Conservation (phyloP, 2,113 vertebrate species). For the Tachysurus vachellii region DNA sequence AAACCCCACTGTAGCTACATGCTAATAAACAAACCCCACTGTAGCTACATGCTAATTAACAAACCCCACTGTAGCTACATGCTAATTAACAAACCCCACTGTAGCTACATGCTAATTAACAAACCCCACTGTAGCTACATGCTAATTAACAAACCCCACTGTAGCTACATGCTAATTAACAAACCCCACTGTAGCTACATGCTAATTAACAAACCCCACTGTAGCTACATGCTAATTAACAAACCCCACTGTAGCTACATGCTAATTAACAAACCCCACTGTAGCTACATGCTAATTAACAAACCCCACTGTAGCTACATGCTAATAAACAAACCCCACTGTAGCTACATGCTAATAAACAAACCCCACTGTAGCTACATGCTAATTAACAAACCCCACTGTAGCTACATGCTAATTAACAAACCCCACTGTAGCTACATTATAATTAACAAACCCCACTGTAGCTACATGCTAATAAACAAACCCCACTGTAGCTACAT, state of each 20-base stretch:
- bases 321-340: not conserved
- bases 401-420: too few relatives aligned
- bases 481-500: slow-evolving; percentile 15
- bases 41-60: too few relatives aligned
- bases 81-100: not conserved
- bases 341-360: too few relatives aligned
- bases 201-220: not conserved
- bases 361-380: slow-evolving; percentile 15
- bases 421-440: slow-evolving; percentile 15
- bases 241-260: slow-evolving; percentile 15
- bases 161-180: too few relatives aligned
- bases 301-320: slow-evolving; percentile 15
- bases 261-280: not conserved
- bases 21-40: not conserved
- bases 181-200: slow-evolving; percentile 15
- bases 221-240: too few relatives aligned
- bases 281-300: too few relatives aligned
- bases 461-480: too few relatives aligned
- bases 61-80: slow-evolving; percentile 15
- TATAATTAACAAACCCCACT: not conserved
- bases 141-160: not conserved
- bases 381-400: not conserved
- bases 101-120: too few relatives aligned
- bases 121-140: slow-evolving; percentile 15
- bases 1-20: slow-evolving; percentile 15